phyloP scores from a whole-genome alignment of 2,888 invertebrate species.

The Lasioglossum oenotherae region DNA sequence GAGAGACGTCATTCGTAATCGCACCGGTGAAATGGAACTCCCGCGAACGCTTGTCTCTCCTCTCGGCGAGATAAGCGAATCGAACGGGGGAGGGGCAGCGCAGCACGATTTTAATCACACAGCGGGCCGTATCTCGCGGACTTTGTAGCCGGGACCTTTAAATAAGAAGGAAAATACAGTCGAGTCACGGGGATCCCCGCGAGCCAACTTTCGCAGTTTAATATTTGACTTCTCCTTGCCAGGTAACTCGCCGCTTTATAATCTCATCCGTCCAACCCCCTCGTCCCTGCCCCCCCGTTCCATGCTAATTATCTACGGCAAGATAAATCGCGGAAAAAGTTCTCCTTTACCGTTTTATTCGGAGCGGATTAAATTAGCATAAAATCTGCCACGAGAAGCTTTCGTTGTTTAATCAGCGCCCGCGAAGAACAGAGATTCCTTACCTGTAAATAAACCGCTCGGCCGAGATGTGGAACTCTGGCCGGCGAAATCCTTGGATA shows the following conservation, averaged over 20 bases:
- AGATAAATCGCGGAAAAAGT: conserved; percentile 49
- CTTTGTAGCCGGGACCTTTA: conserved; percentile 20
- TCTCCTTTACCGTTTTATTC: conserved; percentile 33
- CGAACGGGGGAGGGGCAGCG: not conserved
- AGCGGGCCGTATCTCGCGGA: conserved; percentile 14
- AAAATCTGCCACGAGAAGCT: conserved; percentile 40
- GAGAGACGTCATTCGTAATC: not conserved
- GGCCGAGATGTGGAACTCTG: not conserved
- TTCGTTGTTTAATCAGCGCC: conserved; percentile 45
- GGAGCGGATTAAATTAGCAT: conserved; percentile 54
- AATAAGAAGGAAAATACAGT: conserved; percentile 38
- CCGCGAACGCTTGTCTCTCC: not conserved
- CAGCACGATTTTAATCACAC: conserved; percentile 20
- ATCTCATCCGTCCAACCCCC: conserved; percentile 17
- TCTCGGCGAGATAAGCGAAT: conserved; percentile 6
- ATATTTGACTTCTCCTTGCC: conserved; percentile 44
- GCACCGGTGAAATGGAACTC: not conserved
- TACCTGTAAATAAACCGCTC: not conserved
- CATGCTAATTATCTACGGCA: conserved; percentile 44
- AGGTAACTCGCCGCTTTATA: conserved; percentile 41
- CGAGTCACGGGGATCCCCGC: conserved; percentile 33
- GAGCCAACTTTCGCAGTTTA: conserved; percentile 41
- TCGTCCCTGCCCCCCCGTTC: not conserved
- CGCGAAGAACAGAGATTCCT: not conserved
- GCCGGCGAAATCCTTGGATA: not conserved